Evolutionary conservation across 2,888 invertebrate genomes (phyloP).

Genomic region (Palloptera scutellata): DNA sequence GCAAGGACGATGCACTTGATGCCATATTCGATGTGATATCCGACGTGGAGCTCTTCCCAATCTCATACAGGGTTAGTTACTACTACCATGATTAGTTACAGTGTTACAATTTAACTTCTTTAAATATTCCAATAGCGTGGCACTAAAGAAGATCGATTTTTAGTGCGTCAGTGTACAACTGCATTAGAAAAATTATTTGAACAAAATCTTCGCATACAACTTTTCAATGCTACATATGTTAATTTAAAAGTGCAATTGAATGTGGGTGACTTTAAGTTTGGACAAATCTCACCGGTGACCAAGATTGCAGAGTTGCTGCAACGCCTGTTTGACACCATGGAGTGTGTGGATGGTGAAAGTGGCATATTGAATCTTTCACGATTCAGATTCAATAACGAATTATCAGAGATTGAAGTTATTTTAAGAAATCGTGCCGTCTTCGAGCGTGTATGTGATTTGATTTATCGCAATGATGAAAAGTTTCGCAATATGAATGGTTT

Average conservation of each 20-base stretch:
- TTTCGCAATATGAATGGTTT: constrained; percentile 52
- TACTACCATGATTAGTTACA: not conserved
- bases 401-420: constrained; percentile 49
- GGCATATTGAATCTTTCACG: constrained; percentile 52
- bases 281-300: constrained; percentile 51
- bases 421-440: constrained; percentile 51
- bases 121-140: constrained; percentile 44
- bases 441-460: constrained; percentile 49
- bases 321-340: constrained; percentile 45
- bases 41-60: constrained; percentile 54
- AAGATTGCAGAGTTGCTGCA: constrained; percentile 48
- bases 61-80: constrained; percentile 49
- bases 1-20: constrained; percentile 45
- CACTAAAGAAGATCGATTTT: constrained; percentile 46
- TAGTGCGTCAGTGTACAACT: constrained; percentile 52
- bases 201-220: constrained; percentile 45
- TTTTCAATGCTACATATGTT: constrained; percentile 44
- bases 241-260: constrained; percentile 49
- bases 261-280: constrained; percentile 48
- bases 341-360: constrained; percentile 41
- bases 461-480: constrained; percentile 53
- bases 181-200: constrained; percentile 56
- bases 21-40: constrained; percentile 50
- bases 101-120: not conserved
- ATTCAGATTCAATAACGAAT: constrained; percentile 45